Evolutionary conservation across 1,140 invertebrate species (phyloP).

Genomic region (Pemphigus obesinymphae): DNA sequence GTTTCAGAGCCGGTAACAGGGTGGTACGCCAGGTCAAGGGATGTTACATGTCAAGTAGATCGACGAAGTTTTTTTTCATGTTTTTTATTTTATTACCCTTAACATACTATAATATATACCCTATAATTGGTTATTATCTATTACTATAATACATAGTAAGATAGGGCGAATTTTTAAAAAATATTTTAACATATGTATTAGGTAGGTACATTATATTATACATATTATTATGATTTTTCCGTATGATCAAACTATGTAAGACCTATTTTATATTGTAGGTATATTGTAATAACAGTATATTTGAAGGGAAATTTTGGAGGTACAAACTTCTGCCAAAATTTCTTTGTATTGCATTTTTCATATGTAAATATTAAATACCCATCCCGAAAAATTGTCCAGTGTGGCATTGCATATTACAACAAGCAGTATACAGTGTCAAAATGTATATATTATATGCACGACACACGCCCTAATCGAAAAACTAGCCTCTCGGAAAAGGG

Average conservation of each 20-base stretch:
- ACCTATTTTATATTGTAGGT: too few relatives aligned
- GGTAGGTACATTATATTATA: not conserved
- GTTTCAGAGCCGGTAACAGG: constrained; percentile 39
- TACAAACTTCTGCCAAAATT: too few relatives aligned
- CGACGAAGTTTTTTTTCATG: not conserved
- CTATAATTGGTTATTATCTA: not conserved
- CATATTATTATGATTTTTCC: not conserved
- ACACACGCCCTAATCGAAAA: constrained; percentile 6
- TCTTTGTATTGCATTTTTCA: too few relatives aligned
- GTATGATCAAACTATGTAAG: too few relatives aligned
- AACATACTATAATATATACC: not conserved
- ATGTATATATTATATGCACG: not conserved
- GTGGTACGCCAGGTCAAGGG: constrained; percentile 38
- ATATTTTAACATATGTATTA: too few relatives aligned
- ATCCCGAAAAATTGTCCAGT: not conserved
- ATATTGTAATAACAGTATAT: too few relatives aligned
- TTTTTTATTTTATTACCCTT: not conserved
- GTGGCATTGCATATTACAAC: not conserved
- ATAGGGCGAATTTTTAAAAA: not conserved
- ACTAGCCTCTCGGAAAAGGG: not conserved
- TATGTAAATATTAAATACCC: not conserved
- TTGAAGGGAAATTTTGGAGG: too few relatives aligned
- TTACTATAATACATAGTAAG: not conserved
- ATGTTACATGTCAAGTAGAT: not conserved
- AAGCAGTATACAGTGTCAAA: too few relatives aligned